Conservation (phyloP, 2,113 vertebrate genomes). For the Hippocampus barbouri region DNA sequence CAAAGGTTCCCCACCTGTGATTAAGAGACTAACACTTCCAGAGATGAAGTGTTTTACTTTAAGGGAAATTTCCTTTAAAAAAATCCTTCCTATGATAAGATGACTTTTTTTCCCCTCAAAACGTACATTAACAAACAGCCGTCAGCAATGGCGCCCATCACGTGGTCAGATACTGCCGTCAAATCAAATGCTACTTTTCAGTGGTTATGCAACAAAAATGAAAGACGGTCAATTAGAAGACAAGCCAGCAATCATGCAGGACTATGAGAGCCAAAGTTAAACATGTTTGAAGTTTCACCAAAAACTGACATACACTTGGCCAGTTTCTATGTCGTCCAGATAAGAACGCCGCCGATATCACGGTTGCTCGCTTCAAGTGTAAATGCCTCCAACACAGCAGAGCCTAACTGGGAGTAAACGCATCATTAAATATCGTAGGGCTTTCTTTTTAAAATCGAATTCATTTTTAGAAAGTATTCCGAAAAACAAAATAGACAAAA, state of each 20-base stretch:
- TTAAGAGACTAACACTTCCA: background rate
- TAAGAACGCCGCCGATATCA: conserved; percentile 3
- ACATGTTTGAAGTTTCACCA: conserved; percentile 23
- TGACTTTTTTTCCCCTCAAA: background rate
- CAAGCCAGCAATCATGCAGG: conserved; percentile 17
- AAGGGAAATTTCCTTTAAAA: conserved; percentile 9
- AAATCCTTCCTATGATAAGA: conserved; percentile 27
- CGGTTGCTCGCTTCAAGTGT: background rate
- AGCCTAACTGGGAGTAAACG: conserved; percentile 5
- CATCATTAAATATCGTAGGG: background rate
- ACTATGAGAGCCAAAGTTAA: conserved; percentile 47
- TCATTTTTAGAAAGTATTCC: conserved; percentile 15
- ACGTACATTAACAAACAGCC: background rate
- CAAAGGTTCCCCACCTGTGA: background rate
- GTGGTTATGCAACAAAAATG: conserved; percentile 2
- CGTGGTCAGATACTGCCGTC: conserved; percentile 2
- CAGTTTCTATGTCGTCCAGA: conserved; percentile 19
- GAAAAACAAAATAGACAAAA: conserved; percentile 7
- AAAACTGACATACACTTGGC: conserved; percentile 37
- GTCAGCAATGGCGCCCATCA: background rate
- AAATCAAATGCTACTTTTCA: conserved; percentile 11
- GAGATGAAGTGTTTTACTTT: conserved; percentile 1
- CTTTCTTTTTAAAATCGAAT: conserved; percentile 30
- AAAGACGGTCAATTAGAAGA: background rate
- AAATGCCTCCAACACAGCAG: background rate